These are phyloP conservation scores for Exaiptasia diaphana DNA, from an alignment of 64 coral and sea anemone genomes.

Conservation along the genomic window DNA sequence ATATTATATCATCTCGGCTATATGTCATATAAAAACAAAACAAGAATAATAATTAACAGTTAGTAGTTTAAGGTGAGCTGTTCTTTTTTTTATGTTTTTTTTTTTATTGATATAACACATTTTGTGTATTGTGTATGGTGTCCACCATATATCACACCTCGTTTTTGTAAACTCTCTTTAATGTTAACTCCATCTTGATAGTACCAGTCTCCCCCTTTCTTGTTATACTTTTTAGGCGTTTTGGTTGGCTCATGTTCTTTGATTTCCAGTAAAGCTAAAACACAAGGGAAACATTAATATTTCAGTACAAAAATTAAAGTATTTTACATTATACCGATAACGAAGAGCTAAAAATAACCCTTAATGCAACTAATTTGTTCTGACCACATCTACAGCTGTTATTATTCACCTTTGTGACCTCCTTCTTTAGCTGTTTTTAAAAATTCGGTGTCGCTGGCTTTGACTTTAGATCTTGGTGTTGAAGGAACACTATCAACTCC, in stretches of 20 bases:
- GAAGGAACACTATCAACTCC: neutral
- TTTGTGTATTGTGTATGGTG: no score
- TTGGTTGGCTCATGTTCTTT: constrained; percentile 40
- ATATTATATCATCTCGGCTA: no score
- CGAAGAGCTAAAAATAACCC: neutral
- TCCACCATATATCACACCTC: no score
- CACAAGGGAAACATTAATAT: neutral
- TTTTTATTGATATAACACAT: no score
- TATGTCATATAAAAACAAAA: neutral
- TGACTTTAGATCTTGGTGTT: neutral
- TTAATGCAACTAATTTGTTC: neutral
- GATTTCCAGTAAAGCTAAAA: constrained; percentile 35
- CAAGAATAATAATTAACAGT: no score
- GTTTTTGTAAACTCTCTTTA: constrained; percentile 22
- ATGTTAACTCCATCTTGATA: constrained; percentile 32
- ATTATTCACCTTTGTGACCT: constrained; percentile 65
- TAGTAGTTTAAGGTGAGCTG: no score
- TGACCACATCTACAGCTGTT: no score
- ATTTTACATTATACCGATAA: neutral
- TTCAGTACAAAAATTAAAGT: neutral
- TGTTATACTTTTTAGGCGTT: neutral
- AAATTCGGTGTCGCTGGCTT: constrained; percentile 31
- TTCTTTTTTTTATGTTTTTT: no score
- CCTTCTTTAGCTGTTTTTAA: constrained; percentile 35
- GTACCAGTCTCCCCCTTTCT: constrained; percentile 44